Evolutionary conservation across 2,888 invertebrate species (phyloP), one percentile per base, ranked within the genome.

Genomic region (Tetramorium bicarinatum): DNA sequence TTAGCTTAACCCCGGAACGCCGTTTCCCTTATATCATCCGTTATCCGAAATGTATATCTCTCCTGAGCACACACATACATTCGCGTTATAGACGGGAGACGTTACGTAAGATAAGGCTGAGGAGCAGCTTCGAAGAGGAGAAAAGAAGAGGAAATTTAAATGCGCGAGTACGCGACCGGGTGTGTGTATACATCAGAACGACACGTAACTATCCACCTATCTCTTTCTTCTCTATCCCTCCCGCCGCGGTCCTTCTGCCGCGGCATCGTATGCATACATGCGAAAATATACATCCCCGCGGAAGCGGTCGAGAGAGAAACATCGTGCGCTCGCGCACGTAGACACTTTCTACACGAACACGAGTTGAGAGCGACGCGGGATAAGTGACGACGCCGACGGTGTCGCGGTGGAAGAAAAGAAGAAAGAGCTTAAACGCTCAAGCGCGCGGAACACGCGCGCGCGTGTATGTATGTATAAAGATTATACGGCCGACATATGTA

Each of bases 61-160:
- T 69, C 47, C 71, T 13, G 21, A 21, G 11, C 49, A 62, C 80
- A 25, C 75, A 52, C 74, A 59, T 62, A 25, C 77, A 49, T 47
- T 38, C 79, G 59, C 59, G 59, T 47, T 49, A 79, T 69, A 79
- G 72, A 54, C 64, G 72, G 74, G n/a, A 74, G 82, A 81, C 85
- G 82, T 87, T 82, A 72, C 79, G 59, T 44, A 74, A 79, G 84
- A 88, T 87, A 80, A 72, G 81, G 9, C n/a, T 8, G 61, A 21
- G 61, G 15, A 15, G 56, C 13, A 41, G 59, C 44, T 38, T 67
- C 69, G 72, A 34, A 4, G 29, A 29, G 21, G 56, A 67, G 82
- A 82, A 87, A 72, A 67, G 69, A 56, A 62, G 77, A 85, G 74
- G 79, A 71, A 88, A 88, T 89, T 87, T 87, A 89, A 89, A 88